A percentile compares a stretch with the other conserved stretches of the same genome.
phyloP scores from a whole-genome alignment of 2,797 vertebrate species.

The Decapterus maruadsi region DNA sequence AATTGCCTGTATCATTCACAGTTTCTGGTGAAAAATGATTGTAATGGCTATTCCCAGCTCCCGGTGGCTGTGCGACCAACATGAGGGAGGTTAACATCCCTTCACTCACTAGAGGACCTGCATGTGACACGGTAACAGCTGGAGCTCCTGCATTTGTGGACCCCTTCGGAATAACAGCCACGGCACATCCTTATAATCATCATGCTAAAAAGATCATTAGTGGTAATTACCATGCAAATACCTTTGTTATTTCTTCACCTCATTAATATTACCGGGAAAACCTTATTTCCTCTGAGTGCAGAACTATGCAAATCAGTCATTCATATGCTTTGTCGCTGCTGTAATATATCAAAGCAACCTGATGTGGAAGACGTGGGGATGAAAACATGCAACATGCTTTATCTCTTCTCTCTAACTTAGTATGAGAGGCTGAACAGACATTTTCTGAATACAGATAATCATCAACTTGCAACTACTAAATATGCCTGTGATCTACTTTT shows the following conservation, averaged over 20 bases:
- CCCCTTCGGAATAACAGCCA: conserved; percentile 63
- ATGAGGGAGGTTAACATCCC: conserved; percentile 28
- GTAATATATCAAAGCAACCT: conserved; percentile 15
- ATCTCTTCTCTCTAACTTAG: background rate
- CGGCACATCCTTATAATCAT: conserved; percentile 71
- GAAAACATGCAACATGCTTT: background rate
- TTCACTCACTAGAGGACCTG: conserved; percentile 36
- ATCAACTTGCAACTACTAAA: background rate
- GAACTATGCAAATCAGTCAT: conserved; percentile 56
- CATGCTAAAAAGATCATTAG: conserved; percentile 81
- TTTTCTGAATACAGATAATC: conserved; percentile 3
- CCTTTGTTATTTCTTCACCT: conserved; percentile 71
- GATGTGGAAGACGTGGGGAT: conserved; percentile 3
- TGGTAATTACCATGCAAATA: conserved; percentile 82
- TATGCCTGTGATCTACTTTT: background rate
- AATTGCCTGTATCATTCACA: conserved; percentile 43
- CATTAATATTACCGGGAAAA: conserved; percentile 68
- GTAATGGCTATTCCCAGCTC: conserved; percentile 42
- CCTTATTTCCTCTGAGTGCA: conserved; percentile 53
- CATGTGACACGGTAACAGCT: conserved; percentile 61
- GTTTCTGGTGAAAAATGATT: conserved; percentile 32
- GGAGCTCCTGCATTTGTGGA: conserved; percentile 47
- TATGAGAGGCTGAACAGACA: background rate
- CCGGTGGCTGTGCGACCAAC: conserved; percentile 46
- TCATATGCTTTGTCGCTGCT: conserved; percentile 24